Evolutionary conservation across 2,113 vertebrate genomes (phyloP), one percentile per base, ranked within the genome.

Genomic region (Mirza zaza): DNA sequence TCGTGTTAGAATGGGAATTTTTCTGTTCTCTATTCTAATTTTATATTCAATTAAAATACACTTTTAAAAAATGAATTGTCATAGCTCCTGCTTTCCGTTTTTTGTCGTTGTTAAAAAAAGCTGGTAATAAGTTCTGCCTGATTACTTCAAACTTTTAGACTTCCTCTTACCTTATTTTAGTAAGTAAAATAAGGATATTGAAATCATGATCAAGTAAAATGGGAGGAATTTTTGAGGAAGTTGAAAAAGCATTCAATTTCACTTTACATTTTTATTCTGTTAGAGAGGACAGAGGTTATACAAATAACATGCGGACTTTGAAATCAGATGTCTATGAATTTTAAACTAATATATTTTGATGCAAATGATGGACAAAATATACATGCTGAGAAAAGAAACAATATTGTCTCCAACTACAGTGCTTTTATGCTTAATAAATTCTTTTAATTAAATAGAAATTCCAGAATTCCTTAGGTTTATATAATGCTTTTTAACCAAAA

Each of bases 241-340:
- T 15, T 93, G 45, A 79, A 90, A 70, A 92, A 87, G 27, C 20
- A 29, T 68, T 85, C 65, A 65, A 89, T 39, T 94, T 91, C 17
- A 57, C 32, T 95, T 97, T 89, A 29, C 73, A 90, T 90, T 96
- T 93, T 87, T 79, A 87, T 80, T 85, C 42, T 94, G 52, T 84
- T 92, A 71, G n/a, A 57, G 17, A 81, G 55, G 76, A 80, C 14
- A 88, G 48, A 79, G 55, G 42, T 71, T 45, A 81, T 63, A 80
- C 59, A 94, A 90, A 90, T 70, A 76, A 84, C 52, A 75, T 61
- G 45, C 0, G 50, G 29, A 80, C n/a, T 86, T 86, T 77, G 81
- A 95, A 86, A 90, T 92, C 55, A 85, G 45, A 89, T 95, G n/a
- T 27, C 9, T 91, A 61, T 83, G 50, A 67, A 83, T 93, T 83